phyloP scores from a whole-genome alignment of 2,797 vertebrate species.

The Rhyacichthys aspro region DNA sequence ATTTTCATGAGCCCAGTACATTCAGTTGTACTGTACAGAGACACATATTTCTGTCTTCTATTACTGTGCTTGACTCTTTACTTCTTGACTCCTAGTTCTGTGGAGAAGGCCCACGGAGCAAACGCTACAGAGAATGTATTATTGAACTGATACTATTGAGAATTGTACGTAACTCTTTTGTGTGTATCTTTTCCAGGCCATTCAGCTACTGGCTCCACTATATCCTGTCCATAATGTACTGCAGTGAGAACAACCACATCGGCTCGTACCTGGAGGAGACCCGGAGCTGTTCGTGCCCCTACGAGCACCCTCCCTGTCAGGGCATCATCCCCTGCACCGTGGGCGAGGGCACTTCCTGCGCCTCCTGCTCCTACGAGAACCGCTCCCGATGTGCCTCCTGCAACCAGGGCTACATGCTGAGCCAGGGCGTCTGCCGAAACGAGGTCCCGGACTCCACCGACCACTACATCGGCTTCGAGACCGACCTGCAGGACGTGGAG shows the following conservation, averaged over 20 bases:
- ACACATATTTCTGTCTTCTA: too few relatives aligned
- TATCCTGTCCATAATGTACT: conserved; percentile 96
- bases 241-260: conserved; percentile 93
- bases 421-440: conserved; percentile 92
- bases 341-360: conserved; percentile 88
- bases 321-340: conserved; percentile 87
- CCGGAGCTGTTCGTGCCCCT: conserved; percentile 89
- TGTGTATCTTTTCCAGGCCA: conserved; percentile 79
- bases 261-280: conserved; percentile 94
- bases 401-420: conserved; percentile 91
- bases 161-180: background rate
- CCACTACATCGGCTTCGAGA: conserved; percentile 96
- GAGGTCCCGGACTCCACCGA: conserved; percentile 95
- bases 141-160: too few relatives aligned
- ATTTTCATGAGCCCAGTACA: too few relatives aligned
- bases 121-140: too few relatives aligned
- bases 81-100: too few relatives aligned
- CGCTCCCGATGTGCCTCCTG: conserved; percentile 92
- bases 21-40: too few relatives aligned
- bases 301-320: conserved; percentile 89
- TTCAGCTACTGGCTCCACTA: conserved; percentile 92
- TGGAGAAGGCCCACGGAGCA: too few relatives aligned
- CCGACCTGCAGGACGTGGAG: conserved; percentile 93
- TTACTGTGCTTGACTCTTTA: too few relatives aligned
- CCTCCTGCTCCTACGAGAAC: conserved; percentile 92